phyloP scores from a whole-genome alignment of 2,113 vertebrate species.

The Nothobranchius furzeri region DNA sequence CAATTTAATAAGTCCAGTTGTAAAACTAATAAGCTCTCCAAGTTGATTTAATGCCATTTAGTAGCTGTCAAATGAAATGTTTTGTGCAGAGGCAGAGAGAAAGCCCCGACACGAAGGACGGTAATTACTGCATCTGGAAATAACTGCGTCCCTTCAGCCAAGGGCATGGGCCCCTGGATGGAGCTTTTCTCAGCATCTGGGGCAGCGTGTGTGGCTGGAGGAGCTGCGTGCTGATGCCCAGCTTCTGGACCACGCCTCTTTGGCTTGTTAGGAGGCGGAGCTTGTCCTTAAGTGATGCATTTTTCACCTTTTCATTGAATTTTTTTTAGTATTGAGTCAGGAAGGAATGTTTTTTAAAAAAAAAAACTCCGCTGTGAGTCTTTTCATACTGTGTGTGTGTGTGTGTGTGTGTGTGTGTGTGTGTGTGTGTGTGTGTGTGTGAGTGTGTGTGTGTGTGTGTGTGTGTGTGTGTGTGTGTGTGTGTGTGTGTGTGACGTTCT shows the following conservation, averaged over 20 bases:
- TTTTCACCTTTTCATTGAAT: conserved; percentile 24
- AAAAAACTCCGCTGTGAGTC: too few species aligned
- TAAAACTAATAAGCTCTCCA: conserved; percentile 55
- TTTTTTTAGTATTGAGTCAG: too few species aligned
- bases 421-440: not conserved
- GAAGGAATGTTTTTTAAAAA: too few species aligned
- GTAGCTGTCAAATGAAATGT: conserved; percentile 63
- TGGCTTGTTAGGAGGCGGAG: conserved; percentile 15
- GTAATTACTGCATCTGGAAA: conserved; percentile 69
- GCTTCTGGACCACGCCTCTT: conserved; percentile 23
- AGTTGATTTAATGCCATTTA: conserved; percentile 59
- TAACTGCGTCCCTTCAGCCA: conserved; percentile 53
- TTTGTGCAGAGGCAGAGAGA: conserved; percentile 44
- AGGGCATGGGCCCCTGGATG: conserved; percentile 8
- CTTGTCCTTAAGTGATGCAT: conserved; percentile 31
- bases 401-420: not conserved
- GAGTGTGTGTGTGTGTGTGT: not conserved
- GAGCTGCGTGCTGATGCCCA: conserved; percentile 33
- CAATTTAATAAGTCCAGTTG: conserved; percentile 42
- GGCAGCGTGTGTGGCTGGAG: conserved; percentile 28
- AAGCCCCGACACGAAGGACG: conserved; percentile 43
- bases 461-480: conserved; percentile 1
- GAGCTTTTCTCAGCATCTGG: conserved; percentile 44
- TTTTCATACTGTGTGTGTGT: not conserved
- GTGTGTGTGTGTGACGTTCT: not conserved